These are phyloP conservation scores for Platycheirus rosarum DNA, from an alignment of 2,888 invertebrate species.

Conservation along the genomic window DNA sequence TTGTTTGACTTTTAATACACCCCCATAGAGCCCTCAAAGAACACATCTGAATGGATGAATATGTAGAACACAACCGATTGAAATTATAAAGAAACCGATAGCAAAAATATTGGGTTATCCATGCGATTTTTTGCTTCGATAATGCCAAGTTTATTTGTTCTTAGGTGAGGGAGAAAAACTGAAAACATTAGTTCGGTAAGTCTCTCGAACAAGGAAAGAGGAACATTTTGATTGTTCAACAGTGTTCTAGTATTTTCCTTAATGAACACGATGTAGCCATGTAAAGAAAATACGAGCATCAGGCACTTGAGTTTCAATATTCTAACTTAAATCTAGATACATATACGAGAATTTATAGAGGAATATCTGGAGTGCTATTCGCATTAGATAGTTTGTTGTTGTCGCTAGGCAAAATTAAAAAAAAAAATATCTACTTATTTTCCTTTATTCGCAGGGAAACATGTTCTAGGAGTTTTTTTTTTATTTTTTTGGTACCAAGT, in stretches of 20 bases:
- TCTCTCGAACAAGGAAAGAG: too few species aligned
- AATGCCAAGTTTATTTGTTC: constrained; percentile 10
- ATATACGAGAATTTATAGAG: too few species aligned
- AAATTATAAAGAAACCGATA: constrained; percentile 13
- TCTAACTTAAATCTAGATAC: neutral
- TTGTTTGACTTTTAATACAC: constrained; percentile 22
- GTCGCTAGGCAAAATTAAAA: constrained; percentile 42
- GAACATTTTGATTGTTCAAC: constrained; percentile 25
- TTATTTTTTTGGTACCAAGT: constrained; percentile 15
- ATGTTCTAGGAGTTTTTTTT: constrained; percentile 8
- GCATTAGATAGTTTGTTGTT: constrained; percentile 3
- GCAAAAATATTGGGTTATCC: constrained; percentile 1
- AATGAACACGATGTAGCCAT: constrained; percentile 30
- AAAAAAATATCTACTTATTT: constrained; percentile 48
- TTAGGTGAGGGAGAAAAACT: neutral
- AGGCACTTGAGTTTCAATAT: constrained; percentile 24
- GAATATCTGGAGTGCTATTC: neutral
- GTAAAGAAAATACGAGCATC: constrained; percentile 21
- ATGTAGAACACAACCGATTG: constrained; percentile 31
- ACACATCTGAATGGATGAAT: constrained; percentile 16
- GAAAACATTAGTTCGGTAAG: neutral
- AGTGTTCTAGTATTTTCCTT: constrained; percentile 28
- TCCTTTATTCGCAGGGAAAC: constrained; percentile 11
- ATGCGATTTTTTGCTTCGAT: constrained; percentile 13
- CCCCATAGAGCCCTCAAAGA: constrained; percentile 24